A percentile compares a stretch with the other conserved stretches of the same genome.
Conservation (phyloP, 2,113 vertebrate genomes). For the Oreotrochilus melanogaster region DNA sequence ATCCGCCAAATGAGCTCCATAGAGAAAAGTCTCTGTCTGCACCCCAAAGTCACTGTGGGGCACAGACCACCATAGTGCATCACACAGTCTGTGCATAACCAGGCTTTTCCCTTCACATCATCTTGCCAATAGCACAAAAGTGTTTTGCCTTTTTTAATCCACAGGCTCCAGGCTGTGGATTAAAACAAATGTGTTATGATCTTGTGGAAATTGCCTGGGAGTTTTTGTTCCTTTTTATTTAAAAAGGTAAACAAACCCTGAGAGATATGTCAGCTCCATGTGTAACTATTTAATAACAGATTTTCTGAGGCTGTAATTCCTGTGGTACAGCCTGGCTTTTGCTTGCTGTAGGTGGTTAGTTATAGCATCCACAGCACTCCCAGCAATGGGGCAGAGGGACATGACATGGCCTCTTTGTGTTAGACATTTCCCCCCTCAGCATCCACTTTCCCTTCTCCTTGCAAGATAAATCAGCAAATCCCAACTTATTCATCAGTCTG, state of each 20-base stretch:
- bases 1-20: neutral
- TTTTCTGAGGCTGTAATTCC: conserved; percentile 31
- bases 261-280: neutral
- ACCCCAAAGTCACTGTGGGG: neutral
- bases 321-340: neutral
- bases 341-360: conserved; percentile 24
- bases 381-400: conserved; percentile 15
- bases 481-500: conserved; percentile 69
- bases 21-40: neutral
- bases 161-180: neutral
- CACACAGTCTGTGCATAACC: neutral
- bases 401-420: neutral
- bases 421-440: neutral
- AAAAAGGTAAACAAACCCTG: neutral
- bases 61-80: neutral
- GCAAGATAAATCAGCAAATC: conserved; percentile 62
- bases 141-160: neutral
- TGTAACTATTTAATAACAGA: neutral
- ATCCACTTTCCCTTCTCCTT: neutral
- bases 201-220: neutral
- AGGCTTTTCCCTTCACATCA: neutral
- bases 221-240: neutral
- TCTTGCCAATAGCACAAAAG: neutral
- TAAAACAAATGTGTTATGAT: neutral
- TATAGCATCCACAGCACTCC: neutral